Evolutionary conservation across 2,797 vertebrate species (phyloP).

Genomic region (Tympanoctomys barrerae): DNA sequence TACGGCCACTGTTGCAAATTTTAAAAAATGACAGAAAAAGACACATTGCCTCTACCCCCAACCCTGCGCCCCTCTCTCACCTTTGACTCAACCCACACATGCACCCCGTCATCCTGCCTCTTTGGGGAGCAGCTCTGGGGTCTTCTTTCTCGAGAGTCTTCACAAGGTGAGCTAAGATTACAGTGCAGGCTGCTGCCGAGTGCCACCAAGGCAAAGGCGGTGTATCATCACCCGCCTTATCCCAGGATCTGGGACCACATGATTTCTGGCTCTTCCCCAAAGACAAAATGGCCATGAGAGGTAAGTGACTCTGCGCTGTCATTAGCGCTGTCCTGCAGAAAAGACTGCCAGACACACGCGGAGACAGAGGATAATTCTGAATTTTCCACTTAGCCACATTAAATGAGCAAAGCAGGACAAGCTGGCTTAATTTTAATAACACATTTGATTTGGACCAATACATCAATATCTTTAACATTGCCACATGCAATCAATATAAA

Average conservation of each 20-base stretch:
- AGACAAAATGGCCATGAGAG: not conserved
- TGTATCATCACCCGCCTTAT: not conserved
- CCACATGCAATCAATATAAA: constrained; percentile 16
- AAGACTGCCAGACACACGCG: not conserved
- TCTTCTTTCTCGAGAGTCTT: not conserved
- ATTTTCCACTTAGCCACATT: constrained; percentile 7
- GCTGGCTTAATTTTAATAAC: constrained; percentile 15
- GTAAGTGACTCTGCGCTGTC: not conserved
- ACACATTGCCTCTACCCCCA: not conserved
- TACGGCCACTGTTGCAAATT: not conserved
- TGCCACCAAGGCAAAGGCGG: no score
- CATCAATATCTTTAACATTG: not conserved
- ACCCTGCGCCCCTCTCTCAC: no score
- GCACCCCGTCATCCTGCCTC: not conserved
- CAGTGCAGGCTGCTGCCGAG: no score
- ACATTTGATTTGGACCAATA: not conserved
- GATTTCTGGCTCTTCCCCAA: not conserved
- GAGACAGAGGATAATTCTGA: constrained; percentile 11
- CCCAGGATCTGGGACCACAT: not conserved
- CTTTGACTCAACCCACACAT: not conserved
- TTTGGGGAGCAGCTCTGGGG: not conserved
- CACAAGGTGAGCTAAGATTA: no score
- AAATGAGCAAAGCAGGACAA: constrained; percentile 3
- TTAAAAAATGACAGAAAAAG: not conserved
- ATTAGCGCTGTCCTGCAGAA: not conserved